Evolutionary conservation across 2,888 invertebrate species (phyloP).

Genomic region (Pyralis farinalis): DNA sequence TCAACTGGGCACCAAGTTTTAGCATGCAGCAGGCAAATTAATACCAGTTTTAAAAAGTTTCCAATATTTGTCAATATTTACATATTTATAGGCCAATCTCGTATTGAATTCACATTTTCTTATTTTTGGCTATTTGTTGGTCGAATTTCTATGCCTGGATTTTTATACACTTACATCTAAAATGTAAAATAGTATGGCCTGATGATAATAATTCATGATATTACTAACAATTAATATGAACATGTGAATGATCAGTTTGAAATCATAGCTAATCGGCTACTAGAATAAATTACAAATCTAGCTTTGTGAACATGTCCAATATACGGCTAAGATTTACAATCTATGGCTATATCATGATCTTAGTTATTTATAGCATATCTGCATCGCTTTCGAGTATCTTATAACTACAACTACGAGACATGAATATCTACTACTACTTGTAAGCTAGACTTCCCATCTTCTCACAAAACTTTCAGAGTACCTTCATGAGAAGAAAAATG

Average conservation of each 20-base stretch:
- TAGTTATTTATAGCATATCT: slow-evolving; percentile 47
- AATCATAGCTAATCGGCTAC: slow-evolving; percentile 52
- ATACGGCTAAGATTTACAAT: slow-evolving; percentile 51
- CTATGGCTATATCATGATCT: slow-evolving; percentile 42
- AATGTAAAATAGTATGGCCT: slow-evolving; percentile 37
- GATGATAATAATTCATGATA: slow-evolving; percentile 32
- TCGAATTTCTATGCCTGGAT: slow-evolving; percentile 29
- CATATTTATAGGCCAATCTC: slow-evolving; percentile 35
- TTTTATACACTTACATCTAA: slow-evolving; percentile 44
- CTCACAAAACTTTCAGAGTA: slow-evolving; percentile 76
- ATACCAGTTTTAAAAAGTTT: slow-evolving; percentile 28
- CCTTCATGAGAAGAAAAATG: slow-evolving; percentile 79
- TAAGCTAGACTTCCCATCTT: slow-evolving; percentile 73
- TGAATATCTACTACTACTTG: slow-evolving; percentile 66
- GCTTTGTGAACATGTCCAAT: slow-evolving; percentile 45
- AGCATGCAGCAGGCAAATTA: slow-evolving; percentile 78
- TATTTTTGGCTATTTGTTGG: slow-evolving; percentile 18
- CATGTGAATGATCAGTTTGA: slow-evolving; percentile 47
- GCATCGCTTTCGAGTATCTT: slow-evolving; percentile 56
- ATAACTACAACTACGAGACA: slow-evolving; percentile 68
- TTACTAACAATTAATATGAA: slow-evolving; percentile 42
- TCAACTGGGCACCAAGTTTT: slow-evolving; percentile 42
- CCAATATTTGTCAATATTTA: slow-evolving; percentile 23
- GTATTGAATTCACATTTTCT: slow-evolving; percentile 19
- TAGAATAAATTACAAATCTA: slow-evolving; percentile 53